phyloP scores from a whole-genome alignment of 2,797 vertebrate genomes.

The Tapirus indicus region DNA sequence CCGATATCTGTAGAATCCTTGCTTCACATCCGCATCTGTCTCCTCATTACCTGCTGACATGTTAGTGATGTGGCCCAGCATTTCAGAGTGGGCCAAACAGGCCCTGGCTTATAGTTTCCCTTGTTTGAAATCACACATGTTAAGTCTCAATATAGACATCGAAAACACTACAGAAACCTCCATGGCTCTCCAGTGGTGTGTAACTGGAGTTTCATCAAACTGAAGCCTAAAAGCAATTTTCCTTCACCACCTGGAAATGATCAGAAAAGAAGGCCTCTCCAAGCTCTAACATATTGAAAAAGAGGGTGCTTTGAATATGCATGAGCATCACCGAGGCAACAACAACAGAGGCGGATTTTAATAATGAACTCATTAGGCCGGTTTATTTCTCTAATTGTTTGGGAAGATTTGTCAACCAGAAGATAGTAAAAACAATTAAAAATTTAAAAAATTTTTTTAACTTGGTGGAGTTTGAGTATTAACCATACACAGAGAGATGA shows the following conservation, averaged over 20 bases:
- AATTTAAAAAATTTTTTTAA: conserved; percentile 4
- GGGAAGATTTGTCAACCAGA: conserved; percentile 66
- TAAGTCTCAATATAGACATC: background rate
- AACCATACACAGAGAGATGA: conserved; percentile 66
- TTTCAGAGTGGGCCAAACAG: background rate
- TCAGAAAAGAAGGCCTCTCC: background rate
- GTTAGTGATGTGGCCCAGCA: accelerated
- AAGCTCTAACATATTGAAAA: conserved; percentile 40
- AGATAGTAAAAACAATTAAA: conserved; percentile 69
- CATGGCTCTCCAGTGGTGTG: background rate
- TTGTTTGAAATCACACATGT: background rate
- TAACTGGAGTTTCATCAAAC: background rate
- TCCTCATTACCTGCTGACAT: background rate
- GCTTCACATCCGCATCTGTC: background rate
- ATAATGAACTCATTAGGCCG: conserved; percentile 84
- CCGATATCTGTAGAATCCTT: accelerated
- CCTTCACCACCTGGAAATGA: background rate
- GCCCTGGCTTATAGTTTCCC: background rate
- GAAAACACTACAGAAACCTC: background rate
- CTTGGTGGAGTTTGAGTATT: conserved; percentile 57
- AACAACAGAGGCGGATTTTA: conserved; percentile 79
- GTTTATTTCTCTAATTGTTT: conserved; percentile 84
- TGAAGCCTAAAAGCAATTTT: conserved; percentile 22
- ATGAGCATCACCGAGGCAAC: conserved; percentile 66
- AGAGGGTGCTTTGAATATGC: conserved; percentile 63